Base-by-base conservation (phyloP, 2,797 vertebrate genomes). In the Brachyalestes nurse region DNA sequence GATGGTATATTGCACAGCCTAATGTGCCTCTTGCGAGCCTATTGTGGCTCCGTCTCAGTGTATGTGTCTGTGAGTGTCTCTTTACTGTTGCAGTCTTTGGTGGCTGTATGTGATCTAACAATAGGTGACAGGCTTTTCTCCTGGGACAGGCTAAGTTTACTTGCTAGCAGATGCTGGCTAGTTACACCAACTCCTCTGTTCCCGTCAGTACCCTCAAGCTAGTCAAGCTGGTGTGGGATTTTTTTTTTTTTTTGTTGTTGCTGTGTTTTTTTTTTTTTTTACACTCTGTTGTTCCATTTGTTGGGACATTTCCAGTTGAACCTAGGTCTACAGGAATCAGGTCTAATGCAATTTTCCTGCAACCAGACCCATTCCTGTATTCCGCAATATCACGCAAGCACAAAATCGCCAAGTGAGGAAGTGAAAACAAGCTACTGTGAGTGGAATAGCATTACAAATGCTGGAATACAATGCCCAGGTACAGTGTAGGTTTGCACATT, bases 21-120 rank as follows among this genome's bases (percentile, higher is more conserved):
- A 45, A 45, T 28, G 28, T 28, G 28, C 28, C 28, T 45, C 42
- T 45, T 45, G 17, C 13, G n/a, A 19, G 51, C 51, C 13, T 61
- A 12, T 17, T 17, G 34, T 65, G 34, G 2, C 19, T 9, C 1
- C 38, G n/a, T 71, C 47, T 71, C 42, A 78, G 25, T 55, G n/a
- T 40, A 25, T 21, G 49, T 76, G 13, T 77, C 51, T 69, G 34
- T 67, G n/a, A 57, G 49, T 25, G 8, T n/a, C 28, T 64, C 62
- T n/a, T 65, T 65, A 40, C 34, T 40, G 19, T 25, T 42, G 1
- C 13, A 6, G 47, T 55, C 62, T 77, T 53, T 67, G 28, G 75
- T 42, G 62, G 51, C 62, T 21, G 53, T 47, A 19, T 19, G 66
- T 40, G 55, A 78, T 71, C 66, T 70, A 78, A 60, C 40, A 78